Percentiles rank a stretch among this genome's conserved stretches.
phyloP scores from a whole-genome alignment of 2,797 vertebrate species.

The Argyrosomus regius region DNA sequence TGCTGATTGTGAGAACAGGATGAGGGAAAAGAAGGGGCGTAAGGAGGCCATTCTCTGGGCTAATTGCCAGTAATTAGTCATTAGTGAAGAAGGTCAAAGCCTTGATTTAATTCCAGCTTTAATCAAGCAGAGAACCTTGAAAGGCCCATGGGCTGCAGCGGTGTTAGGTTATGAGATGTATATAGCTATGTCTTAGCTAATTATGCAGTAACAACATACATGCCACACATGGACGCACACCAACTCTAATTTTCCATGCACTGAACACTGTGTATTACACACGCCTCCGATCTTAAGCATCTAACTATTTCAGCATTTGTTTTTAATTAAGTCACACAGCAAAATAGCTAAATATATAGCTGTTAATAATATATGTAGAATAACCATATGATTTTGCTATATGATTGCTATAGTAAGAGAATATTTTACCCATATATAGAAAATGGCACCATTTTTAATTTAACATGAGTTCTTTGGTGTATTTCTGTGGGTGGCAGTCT shows the following conservation, averaged over 20 bases:
- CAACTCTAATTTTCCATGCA: conserved; percentile 6
- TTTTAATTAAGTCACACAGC: conserved; percentile 22
- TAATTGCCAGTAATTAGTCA: conserved; percentile 87
- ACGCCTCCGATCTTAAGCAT: conserved; percentile 1
- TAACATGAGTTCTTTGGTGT: too few relatives aligned
- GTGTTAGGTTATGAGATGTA: conserved; percentile 55
- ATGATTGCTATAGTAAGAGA: too few relatives aligned
- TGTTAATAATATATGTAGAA: conserved; percentile 11
- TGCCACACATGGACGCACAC: conserved; percentile 10
- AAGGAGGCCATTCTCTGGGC: conserved; percentile 77
- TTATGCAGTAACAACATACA: conserved; percentile 55
- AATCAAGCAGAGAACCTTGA: conserved; percentile 81
- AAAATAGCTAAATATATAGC: conserved; percentile 9
- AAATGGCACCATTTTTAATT: too few relatives aligned
- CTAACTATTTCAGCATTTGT: conserved; percentile 5
- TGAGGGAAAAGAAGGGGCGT: conserved; percentile 64
- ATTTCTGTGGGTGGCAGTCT: too few relatives aligned
- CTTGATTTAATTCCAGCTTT: conserved; percentile 84
- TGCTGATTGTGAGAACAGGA: conserved; percentile 71
- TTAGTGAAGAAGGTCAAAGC: conserved; percentile 84
- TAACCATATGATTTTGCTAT: not conserved
- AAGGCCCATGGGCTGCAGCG: conserved; percentile 57
- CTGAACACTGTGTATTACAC: not conserved
- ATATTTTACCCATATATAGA: too few relatives aligned
- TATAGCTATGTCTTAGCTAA: conserved; percentile 57